Conservation (phyloP, 1,140 invertebrate species). For the Hycleus phaleratus region DNA sequence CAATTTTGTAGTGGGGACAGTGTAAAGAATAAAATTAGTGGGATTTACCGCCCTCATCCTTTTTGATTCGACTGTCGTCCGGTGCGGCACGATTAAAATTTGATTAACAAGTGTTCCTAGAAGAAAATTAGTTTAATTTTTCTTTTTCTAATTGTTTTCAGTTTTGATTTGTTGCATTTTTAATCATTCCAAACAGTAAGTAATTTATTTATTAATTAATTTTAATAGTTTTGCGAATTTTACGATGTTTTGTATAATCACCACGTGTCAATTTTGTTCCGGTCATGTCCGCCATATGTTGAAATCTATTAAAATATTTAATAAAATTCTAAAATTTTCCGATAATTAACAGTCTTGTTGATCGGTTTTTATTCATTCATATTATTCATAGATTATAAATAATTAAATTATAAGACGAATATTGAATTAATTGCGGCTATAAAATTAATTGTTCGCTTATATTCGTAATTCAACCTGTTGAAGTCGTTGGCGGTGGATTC, state of each 20-base stretch:
- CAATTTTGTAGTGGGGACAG: slow-evolving; percentile 12
- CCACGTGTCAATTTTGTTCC: slow-evolving; percentile 35
- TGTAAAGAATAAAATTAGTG: no score
- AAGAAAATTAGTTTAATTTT: slow-evolving; percentile 13
- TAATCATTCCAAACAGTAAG: slow-evolving; percentile 35
- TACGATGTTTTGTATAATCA: slow-evolving; percentile 22
- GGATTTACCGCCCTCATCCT: slow-evolving; percentile 29
- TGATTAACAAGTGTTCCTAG: slow-evolving; percentile 23
- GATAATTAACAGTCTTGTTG: no score
- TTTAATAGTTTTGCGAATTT: slow-evolving; percentile 8
- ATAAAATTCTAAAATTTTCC: no score
- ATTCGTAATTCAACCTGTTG: no score
- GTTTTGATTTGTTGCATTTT: slow-evolving; percentile 33
- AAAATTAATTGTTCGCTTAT: no score
- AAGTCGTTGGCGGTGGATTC: no score
- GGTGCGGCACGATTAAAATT: slow-evolving; percentile 25
- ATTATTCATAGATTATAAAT: no score
- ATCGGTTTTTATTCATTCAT: no score
- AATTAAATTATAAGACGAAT: no score
- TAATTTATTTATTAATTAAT: slow-evolving; percentile 17
- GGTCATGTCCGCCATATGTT: slow-evolving; percentile 40
- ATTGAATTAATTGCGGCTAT: no score
- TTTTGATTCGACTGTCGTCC: slow-evolving; percentile 36
- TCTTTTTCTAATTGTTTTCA: slow-evolving; percentile 26
- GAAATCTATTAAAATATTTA: slow-evolving; percentile 31